Evolutionary conservation across 2,113 vertebrate genomes (phyloP).

Genomic region (Pyrgilauda ruficollis): DNA sequence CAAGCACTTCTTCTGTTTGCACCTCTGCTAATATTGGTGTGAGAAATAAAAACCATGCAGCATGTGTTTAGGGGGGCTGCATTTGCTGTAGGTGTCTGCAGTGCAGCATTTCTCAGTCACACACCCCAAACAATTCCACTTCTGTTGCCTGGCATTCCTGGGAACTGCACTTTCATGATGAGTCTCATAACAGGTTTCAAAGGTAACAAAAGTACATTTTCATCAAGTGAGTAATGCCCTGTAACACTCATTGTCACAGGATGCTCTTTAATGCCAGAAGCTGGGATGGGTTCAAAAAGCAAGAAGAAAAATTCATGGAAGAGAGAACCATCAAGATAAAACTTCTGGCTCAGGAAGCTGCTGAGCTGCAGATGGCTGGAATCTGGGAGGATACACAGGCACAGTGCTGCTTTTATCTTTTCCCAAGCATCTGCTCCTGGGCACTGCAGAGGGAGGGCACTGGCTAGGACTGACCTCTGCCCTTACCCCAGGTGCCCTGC

Average conservation of each 20-base stretch:
- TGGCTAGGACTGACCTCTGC: background rate
- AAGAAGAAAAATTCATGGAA: slow-evolving; percentile 51
- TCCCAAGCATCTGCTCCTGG: slow-evolving; percentile 8
- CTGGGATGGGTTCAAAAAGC: slow-evolving; percentile 39
- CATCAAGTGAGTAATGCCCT: background rate
- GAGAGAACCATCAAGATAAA: slow-evolving; percentile 37
- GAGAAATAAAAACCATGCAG: background rate
- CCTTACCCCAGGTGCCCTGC: background rate
- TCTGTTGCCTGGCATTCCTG: background rate
- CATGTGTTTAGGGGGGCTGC: background rate
- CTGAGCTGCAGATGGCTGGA: background rate
- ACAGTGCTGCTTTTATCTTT: background rate
- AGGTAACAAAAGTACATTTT: background rate
- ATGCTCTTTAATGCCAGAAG: slow-evolving; percentile 23
- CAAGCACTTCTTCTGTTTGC: background rate
- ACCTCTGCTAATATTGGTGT: background rate
- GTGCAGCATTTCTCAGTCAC: background rate
- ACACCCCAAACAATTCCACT: background rate
- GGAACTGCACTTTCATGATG: background rate
- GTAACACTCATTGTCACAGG: background rate
- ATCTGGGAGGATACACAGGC: slow-evolving; percentile 20
- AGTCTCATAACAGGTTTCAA: background rate
- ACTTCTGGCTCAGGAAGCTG: slow-evolving; percentile 20
- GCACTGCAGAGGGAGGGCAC: background rate
- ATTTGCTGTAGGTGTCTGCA: background rate